Conservation (phyloP, 2,113 vertebrate genomes). For the Calyptomena viridis region DNA sequence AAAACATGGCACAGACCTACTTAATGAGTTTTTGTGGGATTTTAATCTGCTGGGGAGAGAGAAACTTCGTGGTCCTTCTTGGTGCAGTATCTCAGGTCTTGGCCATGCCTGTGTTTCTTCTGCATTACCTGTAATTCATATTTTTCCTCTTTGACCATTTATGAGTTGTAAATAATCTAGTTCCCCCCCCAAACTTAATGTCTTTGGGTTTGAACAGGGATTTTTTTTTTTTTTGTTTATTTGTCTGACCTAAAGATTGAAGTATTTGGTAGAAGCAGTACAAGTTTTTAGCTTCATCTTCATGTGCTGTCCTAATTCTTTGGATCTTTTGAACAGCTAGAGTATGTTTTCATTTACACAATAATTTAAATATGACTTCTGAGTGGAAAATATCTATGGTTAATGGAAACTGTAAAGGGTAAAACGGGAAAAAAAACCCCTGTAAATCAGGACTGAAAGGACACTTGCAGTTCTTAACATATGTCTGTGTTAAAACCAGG, state of each 20-base stretch:
- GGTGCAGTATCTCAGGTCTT: background rate
- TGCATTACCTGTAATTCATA: background rate
- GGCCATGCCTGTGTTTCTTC: background rate
- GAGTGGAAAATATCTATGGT: background rate
- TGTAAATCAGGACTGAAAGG: background rate
- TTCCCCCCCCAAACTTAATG: background rate
- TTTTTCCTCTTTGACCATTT: conserved; percentile 35
- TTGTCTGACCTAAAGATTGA: background rate
- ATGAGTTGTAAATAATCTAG: background rate
- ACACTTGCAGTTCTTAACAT: background rate
- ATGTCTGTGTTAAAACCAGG: background rate
- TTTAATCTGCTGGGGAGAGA: background rate
- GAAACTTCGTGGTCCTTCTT: background rate
- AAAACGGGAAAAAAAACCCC: fast-evolving
- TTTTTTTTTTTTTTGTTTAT: background rate
- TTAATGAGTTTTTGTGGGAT: background rate
- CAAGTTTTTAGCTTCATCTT: background rate
- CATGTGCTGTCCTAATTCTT: background rate
- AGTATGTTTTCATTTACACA: background rate
- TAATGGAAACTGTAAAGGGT: background rate
- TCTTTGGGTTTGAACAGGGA: background rate
- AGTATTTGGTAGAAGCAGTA: background rate
- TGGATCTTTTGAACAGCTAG: background rate
- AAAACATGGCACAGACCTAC: background rate
- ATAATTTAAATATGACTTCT: background rate